These are phyloP conservation scores for Apogon talboti DNA, from an alignment of 2,797 vertebrate genomes.

Conservation along the genomic window DNA sequence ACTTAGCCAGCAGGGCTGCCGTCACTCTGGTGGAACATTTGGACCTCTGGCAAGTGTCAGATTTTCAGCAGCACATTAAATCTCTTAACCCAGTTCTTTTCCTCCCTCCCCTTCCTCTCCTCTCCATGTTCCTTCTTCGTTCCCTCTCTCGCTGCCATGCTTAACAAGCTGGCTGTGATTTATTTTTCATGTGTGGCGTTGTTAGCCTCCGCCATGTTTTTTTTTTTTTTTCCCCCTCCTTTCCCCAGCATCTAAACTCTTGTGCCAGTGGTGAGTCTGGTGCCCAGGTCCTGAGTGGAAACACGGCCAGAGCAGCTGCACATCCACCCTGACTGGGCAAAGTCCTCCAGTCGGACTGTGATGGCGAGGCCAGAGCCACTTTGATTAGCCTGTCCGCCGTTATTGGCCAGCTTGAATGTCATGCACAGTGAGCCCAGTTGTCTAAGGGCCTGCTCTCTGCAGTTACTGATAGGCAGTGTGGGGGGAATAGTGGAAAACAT, in stretches of 20 bases:
- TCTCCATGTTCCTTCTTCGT: conserved; percentile 32
- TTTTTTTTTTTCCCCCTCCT: not conserved
- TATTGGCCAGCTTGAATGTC: conserved; percentile 79
- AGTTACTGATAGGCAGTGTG: conserved; percentile 68
- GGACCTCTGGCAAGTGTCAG: conserved; percentile 81
- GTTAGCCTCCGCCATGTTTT: conserved; percentile 49
- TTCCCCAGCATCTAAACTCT: conserved; percentile 53
- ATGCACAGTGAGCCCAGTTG: conserved; percentile 68
- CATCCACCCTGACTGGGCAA: conserved; percentile 52
- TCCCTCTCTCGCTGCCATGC: conserved; percentile 53
- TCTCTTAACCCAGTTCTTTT: conserved; percentile 78
- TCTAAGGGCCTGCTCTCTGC: conserved; percentile 65
- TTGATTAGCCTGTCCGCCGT: conserved; percentile 75
- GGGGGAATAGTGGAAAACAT: no score
- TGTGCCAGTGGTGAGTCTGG: conserved; percentile 72
- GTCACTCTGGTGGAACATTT: conserved; percentile 77
- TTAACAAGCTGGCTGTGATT: conserved; percentile 81
- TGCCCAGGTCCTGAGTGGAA: conserved; percentile 59
- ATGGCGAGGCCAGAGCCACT: conserved; percentile 67
- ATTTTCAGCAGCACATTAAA: conserved; percentile 82
- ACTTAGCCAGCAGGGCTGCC: conserved; percentile 74
- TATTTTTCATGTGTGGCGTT: conserved; percentile 78
- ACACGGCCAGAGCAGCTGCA: conserved; percentile 74
- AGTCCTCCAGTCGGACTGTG: conserved; percentile 68
- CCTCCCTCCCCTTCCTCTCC: conserved; percentile 5